phyloP scores from a whole-genome alignment of 2,113 vertebrate genomes.

The Loxodonta africana region DNA sequence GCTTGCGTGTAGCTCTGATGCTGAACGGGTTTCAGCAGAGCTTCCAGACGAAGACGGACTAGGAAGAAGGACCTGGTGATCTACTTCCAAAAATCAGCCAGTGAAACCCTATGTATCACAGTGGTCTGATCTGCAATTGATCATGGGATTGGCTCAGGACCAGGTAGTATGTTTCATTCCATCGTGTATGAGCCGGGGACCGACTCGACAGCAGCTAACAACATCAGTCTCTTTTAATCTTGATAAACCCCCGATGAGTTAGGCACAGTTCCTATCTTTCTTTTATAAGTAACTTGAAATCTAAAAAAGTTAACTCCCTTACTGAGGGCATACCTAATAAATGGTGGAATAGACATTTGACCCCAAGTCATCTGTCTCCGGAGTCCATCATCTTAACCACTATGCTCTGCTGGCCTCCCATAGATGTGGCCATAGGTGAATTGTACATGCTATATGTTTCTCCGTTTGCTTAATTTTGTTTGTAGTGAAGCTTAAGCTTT shows the following conservation, averaged over 20 bases:
- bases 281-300: neutral
- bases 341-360: neutral
- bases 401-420: neutral
- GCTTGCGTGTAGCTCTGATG: neutral
- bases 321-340: neutral
- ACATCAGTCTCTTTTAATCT: neutral
- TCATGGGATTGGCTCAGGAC: no score
- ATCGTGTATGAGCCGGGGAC: no score
- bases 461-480: neutral
- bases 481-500: neutral
- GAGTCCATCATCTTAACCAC: neutral
- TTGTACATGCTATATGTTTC: accelerated
- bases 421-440: neutral
- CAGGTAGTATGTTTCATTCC: no score
- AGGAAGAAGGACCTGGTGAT: no score
- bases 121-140: no score
- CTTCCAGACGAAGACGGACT: no score
- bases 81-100: no score
- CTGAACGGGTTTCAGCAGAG: neutral
- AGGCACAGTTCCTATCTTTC: neutral
- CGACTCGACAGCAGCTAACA: no score
- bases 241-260: neutral
- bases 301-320: neutral
- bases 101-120: no score
- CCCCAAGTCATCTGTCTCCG: neutral